These are phyloP conservation scores for Oophaga pumilio DNA, from an alignment of 2,113 vertebrate species.

Conservation along the genomic window DNA sequence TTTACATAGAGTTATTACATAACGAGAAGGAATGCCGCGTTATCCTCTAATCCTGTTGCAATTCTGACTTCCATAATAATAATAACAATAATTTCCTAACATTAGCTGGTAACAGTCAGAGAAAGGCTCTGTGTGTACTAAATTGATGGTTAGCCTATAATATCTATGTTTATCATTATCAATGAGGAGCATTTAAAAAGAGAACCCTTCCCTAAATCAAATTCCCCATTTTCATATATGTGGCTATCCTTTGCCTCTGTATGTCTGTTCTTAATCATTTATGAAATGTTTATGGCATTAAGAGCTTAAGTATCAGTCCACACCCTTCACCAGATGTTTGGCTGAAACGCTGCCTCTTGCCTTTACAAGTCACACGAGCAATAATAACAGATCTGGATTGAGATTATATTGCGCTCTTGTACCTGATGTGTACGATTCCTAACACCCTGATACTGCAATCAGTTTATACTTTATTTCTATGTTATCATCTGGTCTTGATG, in stretches of 20 bases:
- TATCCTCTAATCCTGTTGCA: not conserved
- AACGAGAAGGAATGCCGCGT: too few species aligned
- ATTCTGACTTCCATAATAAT: not conserved
- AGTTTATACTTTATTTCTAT: not conserved
- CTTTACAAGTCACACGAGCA: constrained; percentile 28
- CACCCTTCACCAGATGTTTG: constrained; percentile 47
- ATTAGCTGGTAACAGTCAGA: not conserved
- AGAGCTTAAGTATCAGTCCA: constrained; percentile 41
- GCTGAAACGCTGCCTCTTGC: constrained; percentile 21
- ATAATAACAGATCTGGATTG: not conserved
- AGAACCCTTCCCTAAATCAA: constrained; percentile 31
- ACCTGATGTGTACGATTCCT: constrained; percentile 9
- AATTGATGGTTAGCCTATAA: constrained; percentile 13
- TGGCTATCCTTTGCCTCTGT: constrained; percentile 32
- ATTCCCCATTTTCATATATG: not conserved
- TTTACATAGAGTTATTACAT: too few species aligned
- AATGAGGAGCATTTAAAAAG: not conserved
- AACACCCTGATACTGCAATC: not conserved
- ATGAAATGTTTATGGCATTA: constrained; percentile 47
- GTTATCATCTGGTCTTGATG: not conserved
- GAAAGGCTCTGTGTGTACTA: not conserved
- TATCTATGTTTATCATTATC: constrained; percentile 29
- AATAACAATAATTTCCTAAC: constrained; percentile 17
- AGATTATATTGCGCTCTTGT: not conserved
- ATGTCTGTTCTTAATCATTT: constrained; percentile 42